Evolutionary conservation across 2,113 vertebrate genomes (phyloP), one percentile per base, ranked within the genome.

Genomic region (Eptesicus fuscus): DNA sequence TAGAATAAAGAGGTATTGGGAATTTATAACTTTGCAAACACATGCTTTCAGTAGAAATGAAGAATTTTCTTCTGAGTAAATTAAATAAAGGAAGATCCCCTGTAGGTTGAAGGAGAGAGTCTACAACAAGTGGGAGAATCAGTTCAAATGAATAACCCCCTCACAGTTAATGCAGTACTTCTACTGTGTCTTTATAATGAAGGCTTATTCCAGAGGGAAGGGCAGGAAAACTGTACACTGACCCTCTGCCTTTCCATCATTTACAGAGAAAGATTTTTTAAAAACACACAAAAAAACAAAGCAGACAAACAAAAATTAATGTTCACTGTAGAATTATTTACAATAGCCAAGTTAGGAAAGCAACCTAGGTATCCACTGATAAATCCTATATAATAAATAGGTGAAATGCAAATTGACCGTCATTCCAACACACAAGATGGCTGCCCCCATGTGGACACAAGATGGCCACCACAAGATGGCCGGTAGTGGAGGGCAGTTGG

Each of bases 11-110:
- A 88, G 49, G 67, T 85, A 89, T 13, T 89, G 90, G 61, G 53
- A 94, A 95, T 90, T 82, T 96, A 84, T 53, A 93, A 91, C 91
- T 94, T 87, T 42, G 32, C 73, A 96, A 97, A 96, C n/a, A 69
- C 40, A 67, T 18, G 37, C 67, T 94, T 89, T 90, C 84, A 79
- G 84, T 5, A 76, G 83, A 95, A 93, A 87, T 77, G 63, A 84
- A 85, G 32, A 40, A 82, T 70, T 82, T 90, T 77, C 71, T 93
- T 69, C 69, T 59, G 77, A 93, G 71, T 82, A 93, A 90, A 88
- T 83, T 76, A 71, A 85, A 49, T 76, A 53, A 83, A 96, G 35
- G 12, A 67, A 88, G 35, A 84, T 51, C 25, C 28, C 17, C 37
- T 83, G 7, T 2, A 0, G 10, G 40, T 6, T 78, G 74, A 92